Evolutionary conservation across 2,888 invertebrate species (phyloP), one percentile per base, ranked within the genome.

Genomic region (Lottia gigantea): DNA sequence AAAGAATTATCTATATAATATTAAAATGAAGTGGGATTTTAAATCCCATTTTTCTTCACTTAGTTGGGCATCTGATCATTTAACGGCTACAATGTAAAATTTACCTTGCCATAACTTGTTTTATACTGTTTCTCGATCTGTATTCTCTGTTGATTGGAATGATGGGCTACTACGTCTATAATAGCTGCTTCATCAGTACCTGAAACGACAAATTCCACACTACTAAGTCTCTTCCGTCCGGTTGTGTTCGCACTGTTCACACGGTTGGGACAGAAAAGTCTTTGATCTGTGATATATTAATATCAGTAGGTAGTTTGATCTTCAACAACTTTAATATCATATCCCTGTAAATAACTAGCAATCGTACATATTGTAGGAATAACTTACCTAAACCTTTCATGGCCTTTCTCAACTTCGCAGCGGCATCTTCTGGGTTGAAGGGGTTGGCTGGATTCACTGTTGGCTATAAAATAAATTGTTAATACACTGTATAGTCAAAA

Each of bases 361-460:
- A 3, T 31, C 31, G 31, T 31, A 31, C 31, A 31, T 6, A 2
- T 3, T 31, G 31, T 2, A 6, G 31, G 45, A 46, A 26, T 66
- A 14, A 64, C 77, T 69, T 76, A 82, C 86, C 87, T 2, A 86
- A 26, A 11, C 87, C 87, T 74, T 86, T 87, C 85, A 86, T 86
- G 8, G 87, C 87, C 74, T 86, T 87, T 62, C 85, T 71, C 40
- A 87, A 74, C 6, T 76, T 71, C 31, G 77, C 77, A 8, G 83
- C 80, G 64, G 85, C 85, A 25, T 75, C 68, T 25, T 86, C 84
- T 0, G 82, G 74, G 67, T 79, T 78, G 74, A 86, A 87, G 25
- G 73, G 68, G 0, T 75, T 62, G 40, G 71, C 72, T 6, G 86
- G 82, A n/a, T 62, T 66, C 26, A 86, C 71, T 11, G 86, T 84